A percentile compares a stretch with the other conserved stretches of the same genome.
Conservation (phyloP, 2,888 invertebrate species). For the Galerucella nymphaeae region DNA sequence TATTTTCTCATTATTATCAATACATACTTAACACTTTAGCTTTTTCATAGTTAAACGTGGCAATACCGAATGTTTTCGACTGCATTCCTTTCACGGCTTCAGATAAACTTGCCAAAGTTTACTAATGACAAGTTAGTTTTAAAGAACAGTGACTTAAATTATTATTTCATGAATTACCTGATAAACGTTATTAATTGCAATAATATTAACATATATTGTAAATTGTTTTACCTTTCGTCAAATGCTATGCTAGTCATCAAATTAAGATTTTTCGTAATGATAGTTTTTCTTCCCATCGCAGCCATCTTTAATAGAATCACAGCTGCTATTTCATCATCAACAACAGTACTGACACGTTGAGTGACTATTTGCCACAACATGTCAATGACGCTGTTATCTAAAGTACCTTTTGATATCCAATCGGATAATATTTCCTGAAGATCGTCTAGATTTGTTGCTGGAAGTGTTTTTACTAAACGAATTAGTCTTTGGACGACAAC, state of each 20-base stretch:
- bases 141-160: too few relatives aligned
- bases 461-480: slow-evolving; percentile 68
- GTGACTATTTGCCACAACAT: slow-evolving; percentile 89
- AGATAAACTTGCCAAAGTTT: too few relatives aligned
- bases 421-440: slow-evolving; percentile 73
- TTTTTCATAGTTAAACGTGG: too few relatives aligned
- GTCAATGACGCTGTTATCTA: slow-evolving; percentile 70
- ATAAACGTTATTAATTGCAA: too few relatives aligned
- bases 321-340: slow-evolving; percentile 79
- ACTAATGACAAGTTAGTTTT: too few relatives aligned
- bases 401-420: slow-evolving; percentile 68
- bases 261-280: slow-evolving; percentile 67
- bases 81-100: too few relatives aligned
- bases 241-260: slow-evolving; percentile 79
- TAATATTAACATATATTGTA: too few relatives aligned
- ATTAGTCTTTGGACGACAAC: slow-evolving; percentile 72
- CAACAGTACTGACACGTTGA: slow-evolving; percentile 73
- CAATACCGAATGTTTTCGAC: too few relatives aligned
- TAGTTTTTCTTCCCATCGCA: slow-evolving; percentile 63
- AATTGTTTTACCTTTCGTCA: slow-evolving; percentile 64
- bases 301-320: slow-evolving; percentile 84
- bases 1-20: too few relatives aligned
- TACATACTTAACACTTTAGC: too few relatives aligned
- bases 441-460: slow-evolving; percentile 71
- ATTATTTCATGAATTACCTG: too few relatives aligned